A percentile compares a stretch with the other conserved stretches of the same genome.
Conservation (phyloP, 2,113 vertebrate genomes). For the Motacilla alba region DNA sequence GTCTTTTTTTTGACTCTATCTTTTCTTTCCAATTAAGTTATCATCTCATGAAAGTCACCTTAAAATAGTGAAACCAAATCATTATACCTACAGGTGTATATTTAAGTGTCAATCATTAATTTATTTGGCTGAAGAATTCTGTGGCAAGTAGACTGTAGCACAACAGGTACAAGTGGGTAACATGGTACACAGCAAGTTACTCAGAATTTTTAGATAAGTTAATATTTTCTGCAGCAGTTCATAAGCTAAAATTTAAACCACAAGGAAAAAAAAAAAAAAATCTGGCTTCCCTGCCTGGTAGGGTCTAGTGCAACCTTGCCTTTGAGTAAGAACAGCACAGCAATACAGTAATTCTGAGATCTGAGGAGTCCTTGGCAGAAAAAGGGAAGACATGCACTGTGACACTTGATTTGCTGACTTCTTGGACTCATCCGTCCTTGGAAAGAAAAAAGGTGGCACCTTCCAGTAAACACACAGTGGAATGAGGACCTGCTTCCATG, state of each 20-base stretch:
- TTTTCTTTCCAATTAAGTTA: background rate
- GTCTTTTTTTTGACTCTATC: background rate
- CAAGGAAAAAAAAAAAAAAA: background rate
- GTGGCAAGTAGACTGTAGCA: background rate
- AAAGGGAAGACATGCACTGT: background rate
- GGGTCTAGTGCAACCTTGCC: background rate
- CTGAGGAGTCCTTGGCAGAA: background rate
- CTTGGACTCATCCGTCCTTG: background rate
- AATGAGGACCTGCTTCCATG: background rate
- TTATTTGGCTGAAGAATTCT: background rate
- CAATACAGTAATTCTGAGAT: background rate
- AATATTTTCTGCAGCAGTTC: background rate
- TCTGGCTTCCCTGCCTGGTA: background rate
- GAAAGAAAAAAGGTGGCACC: background rate
- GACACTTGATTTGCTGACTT: background rate
- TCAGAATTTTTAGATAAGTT: background rate
- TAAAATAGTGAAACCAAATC: background rate
- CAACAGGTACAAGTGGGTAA: background rate
- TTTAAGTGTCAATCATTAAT: background rate
- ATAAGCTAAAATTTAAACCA: background rate
- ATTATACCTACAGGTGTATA: accelerated
- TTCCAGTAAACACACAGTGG: background rate
- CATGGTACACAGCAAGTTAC: background rate
- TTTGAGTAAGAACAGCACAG: background rate
- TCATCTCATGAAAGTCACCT: background rate